Percentiles rank a stretch among this genome's conserved stretches.
Conservation (phyloP, 2,888 invertebrate species). For the Tinea pellionella region DNA sequence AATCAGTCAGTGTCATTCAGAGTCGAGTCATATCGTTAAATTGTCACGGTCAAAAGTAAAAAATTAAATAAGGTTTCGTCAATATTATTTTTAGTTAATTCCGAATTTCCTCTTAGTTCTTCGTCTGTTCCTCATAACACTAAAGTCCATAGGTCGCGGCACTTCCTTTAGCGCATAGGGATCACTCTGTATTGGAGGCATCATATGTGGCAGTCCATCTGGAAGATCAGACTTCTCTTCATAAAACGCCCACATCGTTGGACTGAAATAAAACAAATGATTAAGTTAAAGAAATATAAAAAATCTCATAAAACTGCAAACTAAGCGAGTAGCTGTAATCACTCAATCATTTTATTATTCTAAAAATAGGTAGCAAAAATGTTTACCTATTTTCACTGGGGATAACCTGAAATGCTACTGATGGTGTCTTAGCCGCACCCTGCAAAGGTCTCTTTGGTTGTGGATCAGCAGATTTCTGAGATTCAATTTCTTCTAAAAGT, state of each 20-base stretch:
- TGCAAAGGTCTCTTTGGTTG: constrained; percentile 26
- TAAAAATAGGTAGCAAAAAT: background rate
- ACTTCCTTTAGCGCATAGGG: constrained; percentile 54
- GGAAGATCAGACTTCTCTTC: constrained; percentile 48
- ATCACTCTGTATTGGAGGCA: constrained; percentile 46
- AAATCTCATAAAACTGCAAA: too few species aligned
- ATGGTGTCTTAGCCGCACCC: constrained; percentile 45
- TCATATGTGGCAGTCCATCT: constrained; percentile 35
- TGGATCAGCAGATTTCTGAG: constrained; percentile 22
- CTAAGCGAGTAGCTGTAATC: too few species aligned
- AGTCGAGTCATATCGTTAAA: too few species aligned
- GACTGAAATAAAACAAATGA: constrained; percentile 35
- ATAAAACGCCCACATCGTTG: constrained; percentile 57
- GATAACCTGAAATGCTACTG: constrained; percentile 58
- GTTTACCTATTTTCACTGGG: constrained; percentile 60
- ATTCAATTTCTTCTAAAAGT: constrained; percentile 33
- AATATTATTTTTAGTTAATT: background rate
- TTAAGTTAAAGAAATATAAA: too few species aligned
- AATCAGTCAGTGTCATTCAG: too few species aligned
- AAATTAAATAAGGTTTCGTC: too few species aligned
- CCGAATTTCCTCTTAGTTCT: constrained; percentile 5
- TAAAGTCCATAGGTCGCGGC: constrained; percentile 49
- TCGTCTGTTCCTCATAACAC: constrained; percentile 29
- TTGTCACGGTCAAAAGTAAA: too few species aligned
- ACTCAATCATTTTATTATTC: background rate